Evolutionary conservation across 2,113 vertebrate genomes (phyloP), one percentile per base, ranked within the genome.

Genomic region (Pachyramphus minor): DNA sequence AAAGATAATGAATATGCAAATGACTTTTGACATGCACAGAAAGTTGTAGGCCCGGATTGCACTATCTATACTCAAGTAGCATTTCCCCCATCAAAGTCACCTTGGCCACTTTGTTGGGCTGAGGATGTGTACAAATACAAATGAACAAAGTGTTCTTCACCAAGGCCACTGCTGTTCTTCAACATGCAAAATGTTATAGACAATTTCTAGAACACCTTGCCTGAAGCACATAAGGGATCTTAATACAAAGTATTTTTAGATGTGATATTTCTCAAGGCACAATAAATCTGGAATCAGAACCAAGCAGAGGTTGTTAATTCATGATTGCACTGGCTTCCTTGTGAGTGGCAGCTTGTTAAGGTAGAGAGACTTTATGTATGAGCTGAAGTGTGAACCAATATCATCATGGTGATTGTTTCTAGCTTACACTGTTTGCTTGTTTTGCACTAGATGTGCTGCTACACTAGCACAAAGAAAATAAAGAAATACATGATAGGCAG

Each of bases 1-100:
- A 85, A 92, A 88, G 72, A 81, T 93, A 93, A 97, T 92, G 56
- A 96, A 90, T 95, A 95, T 88, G 76, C 90, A 95, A 94, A 96
- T 0, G 5, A 72, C 56, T 94, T 94, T 8, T 81, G 83, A 71
- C 71, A 84, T 72, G 76, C 85, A 86, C 5, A 5, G 75, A 25
- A 95, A 94, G 60, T 84, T 91, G 79, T 83, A 14, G 81, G 67
- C 39, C 82, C 63, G 75, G 67, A 52, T 50, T 91, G 87, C 64
- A 62, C 31, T 68, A 53, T n/a, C 74, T 71, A 56, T 78, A 68
- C 79, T 74, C 1, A 0, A 75, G 47, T 44, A 90, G 76, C 3
- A 0, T 59, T 80, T 85, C 53, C 41, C 31, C 75, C 75, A 11
- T 60, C 50, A 91, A 90, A 93, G 95, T 95, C 95, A 90, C 90